phyloP scores from a whole-genome alignment of 1,140 invertebrate genomes.

The Centruroides vittatus region DNA sequence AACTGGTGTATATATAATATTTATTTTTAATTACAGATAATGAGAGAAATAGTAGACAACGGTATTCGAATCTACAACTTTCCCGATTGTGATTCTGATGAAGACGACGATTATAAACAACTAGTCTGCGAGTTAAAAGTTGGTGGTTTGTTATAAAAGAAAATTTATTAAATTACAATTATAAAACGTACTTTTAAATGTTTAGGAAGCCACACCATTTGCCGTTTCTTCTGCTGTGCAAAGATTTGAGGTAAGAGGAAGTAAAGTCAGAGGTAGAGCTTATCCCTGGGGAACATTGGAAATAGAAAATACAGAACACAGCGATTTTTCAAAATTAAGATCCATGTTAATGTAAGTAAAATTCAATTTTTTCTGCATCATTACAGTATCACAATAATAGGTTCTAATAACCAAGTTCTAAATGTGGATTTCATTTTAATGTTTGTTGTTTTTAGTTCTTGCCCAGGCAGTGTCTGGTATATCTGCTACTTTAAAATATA shows the following conservation, averaged over 20 bases:
- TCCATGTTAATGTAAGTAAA: constrained; percentile 31
- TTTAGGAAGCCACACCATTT: constrained; percentile 24
- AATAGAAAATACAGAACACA: constrained; percentile 47
- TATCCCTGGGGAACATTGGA: constrained; percentile 49
- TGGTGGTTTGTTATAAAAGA: too few species aligned
- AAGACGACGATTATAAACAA: constrained; percentile 31
- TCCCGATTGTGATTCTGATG: constrained; percentile 35
- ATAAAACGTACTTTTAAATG: constrained; percentile 10
- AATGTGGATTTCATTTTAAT: too few species aligned
- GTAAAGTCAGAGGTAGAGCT: constrained; percentile 34
- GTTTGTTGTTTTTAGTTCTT: too few species aligned
- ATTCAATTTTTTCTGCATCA: too few species aligned
- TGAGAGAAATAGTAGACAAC: constrained; percentile 32
- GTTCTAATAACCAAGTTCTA: too few species aligned
- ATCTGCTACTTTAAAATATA: too few species aligned
- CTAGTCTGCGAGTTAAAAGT: constrained; percentile 23
- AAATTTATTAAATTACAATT: neutral
- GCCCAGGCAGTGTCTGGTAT: too few species aligned
- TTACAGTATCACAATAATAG: too few species aligned
- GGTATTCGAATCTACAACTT: constrained; percentile 47
- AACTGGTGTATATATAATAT: too few species aligned
- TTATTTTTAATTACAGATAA: constrained; percentile 9
- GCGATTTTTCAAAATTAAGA: constrained; percentile 44
- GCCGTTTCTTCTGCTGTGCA: constrained; percentile 28
- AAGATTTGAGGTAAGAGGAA: constrained; percentile 24